These are phyloP conservation scores for Meandrina meandrites DNA, from an alignment of 92 coral and sea anemone genomes.

Conservation along the genomic window DNA sequence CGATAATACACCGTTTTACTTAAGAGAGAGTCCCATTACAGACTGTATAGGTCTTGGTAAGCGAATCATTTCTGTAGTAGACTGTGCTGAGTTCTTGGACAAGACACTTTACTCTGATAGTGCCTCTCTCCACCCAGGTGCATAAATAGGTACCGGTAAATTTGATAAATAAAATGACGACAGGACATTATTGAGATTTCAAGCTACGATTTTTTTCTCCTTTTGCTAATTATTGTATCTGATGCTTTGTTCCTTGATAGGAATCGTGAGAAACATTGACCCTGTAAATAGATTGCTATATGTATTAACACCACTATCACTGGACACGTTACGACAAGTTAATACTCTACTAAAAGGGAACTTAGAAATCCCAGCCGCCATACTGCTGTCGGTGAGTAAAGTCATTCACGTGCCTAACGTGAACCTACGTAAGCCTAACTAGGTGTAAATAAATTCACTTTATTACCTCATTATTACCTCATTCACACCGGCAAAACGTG, in stretches of 20 bases:
- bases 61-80: neutral
- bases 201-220: too few relatives aligned
- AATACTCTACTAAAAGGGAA: constrained; percentile 88
- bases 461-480: too few relatives aligned
- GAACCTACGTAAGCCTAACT: neutral
- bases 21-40: constrained; percentile 34
- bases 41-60: constrained; percentile 87
- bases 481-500: too few relatives aligned
- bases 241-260: constrained; percentile 28
- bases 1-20: constrained; percentile 8
- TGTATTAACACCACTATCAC: constrained; percentile 84
- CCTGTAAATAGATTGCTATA: constrained; percentile 69
- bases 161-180: too few relatives aligned
- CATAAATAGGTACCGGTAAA: too few relatives aligned
- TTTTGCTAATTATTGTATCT: neutral
- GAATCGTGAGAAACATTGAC: constrained; percentile 92
- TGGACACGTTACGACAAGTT: constrained; percentile 67
- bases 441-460: neutral
- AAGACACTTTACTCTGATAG: too few relatives aligned
- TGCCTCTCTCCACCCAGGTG: too few relatives aligned
- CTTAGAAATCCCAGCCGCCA: constrained; percentile 83
- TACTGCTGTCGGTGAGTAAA: constrained; percentile 68
- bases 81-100: too few relatives aligned
- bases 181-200: too few relatives aligned
- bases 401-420: neutral